Evolutionary conservation across 1,140 invertebrate species (phyloP).

Genomic region (Macrosteles quadrilineatus): DNA sequence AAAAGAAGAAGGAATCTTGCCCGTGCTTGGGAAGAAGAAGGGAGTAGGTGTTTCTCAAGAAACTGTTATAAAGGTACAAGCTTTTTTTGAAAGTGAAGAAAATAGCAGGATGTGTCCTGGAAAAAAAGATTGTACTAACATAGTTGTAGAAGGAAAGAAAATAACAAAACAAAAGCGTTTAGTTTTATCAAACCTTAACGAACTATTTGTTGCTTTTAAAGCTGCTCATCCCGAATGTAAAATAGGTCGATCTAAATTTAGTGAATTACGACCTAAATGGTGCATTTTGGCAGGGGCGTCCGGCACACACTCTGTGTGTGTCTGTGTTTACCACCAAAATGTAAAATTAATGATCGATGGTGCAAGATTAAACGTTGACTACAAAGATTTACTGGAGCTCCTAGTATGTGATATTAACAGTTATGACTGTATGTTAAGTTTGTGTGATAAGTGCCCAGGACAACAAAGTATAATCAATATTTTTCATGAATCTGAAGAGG

Average conservation of each 20-base stretch:
- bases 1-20: slow-evolving; percentile 29
- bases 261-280: slow-evolving; percentile 38
- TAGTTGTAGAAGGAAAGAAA: slow-evolving; percentile 21
- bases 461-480: slow-evolving; percentile 20
- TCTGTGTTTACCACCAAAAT: slow-evolving; percentile 41
- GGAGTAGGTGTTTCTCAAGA: neutral
- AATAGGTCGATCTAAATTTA: slow-evolving; percentile 38
- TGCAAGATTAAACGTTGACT: slow-evolving; percentile 12
- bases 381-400: slow-evolving; percentile 29
- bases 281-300: slow-evolving; percentile 37
- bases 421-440: slow-evolving; percentile 12
- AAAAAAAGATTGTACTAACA: slow-evolving; percentile 36
- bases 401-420: slow-evolving; percentile 9
- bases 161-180: slow-evolving; percentile 34
- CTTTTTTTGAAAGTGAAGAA: slow-evolving; percentile 21
- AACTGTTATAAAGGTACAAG: slow-evolving; percentile 16
- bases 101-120: slow-evolving; percentile 26
- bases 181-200: slow-evolving; percentile 32
- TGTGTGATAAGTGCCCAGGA: slow-evolving; percentile 22
- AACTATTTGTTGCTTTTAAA: slow-evolving; percentile 31
- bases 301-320: slow-evolving; percentile 39
- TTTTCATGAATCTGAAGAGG: slow-evolving; percentile 20
- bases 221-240: slow-evolving; percentile 31
- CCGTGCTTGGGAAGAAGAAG: slow-evolving; percentile 23
- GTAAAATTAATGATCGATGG: slow-evolving; percentile 20